phyloP scores from a whole-genome alignment of 37 sponge, comb jelly and placozoan genomes.

The Ephydatia muelleri region DNA sequence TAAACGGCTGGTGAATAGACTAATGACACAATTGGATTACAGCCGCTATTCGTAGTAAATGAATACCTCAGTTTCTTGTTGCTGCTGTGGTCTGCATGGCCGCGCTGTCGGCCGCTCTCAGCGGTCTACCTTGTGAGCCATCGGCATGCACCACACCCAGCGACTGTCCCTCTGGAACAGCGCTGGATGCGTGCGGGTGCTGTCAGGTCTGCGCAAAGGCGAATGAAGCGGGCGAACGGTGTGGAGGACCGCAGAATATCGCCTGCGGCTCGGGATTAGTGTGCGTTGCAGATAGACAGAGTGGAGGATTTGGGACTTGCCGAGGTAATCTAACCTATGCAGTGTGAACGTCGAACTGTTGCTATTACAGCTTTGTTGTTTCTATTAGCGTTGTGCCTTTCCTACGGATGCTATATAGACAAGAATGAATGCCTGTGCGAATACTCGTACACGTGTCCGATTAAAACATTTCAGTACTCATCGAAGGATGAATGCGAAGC shows the following conservation, averaged over 20 bases:
- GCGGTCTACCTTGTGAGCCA: slow-evolving; percentile 6
- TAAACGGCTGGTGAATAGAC: not conserved
- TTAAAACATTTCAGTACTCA: not conserved
- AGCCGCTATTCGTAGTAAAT: not conserved
- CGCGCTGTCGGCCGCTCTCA: not conserved
- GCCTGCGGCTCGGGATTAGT: not conserved
- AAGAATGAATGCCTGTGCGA: not conserved
- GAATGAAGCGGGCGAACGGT: not conserved
- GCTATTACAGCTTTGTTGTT: not conserved
- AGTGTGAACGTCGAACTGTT: too few species aligned
- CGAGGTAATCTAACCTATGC: not conserved
- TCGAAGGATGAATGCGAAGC: slow-evolving; percentile 9
- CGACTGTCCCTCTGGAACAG: slow-evolving; percentile 1
- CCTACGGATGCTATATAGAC: not conserved
- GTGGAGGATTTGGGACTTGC: slow-evolving; percentile 1
- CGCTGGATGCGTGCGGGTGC: slow-evolving; percentile 17
- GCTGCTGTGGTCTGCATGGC: too few species aligned
- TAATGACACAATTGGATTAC: too few species aligned
- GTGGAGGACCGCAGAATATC: not conserved
- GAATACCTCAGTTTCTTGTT: too few species aligned
- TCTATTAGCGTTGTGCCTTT: not conserved
- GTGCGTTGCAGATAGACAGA: not conserved
- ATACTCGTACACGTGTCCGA: not conserved
- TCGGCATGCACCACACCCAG: not conserved
- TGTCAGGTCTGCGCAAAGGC: slow-evolving; percentile 2